Percentiles rank a stretch among this genome's conserved stretches.
These are phyloP conservation scores for Listrodromus nycthemerus DNA, from an alignment of 2,888 invertebrate species.

Conservation along the genomic window DNA sequence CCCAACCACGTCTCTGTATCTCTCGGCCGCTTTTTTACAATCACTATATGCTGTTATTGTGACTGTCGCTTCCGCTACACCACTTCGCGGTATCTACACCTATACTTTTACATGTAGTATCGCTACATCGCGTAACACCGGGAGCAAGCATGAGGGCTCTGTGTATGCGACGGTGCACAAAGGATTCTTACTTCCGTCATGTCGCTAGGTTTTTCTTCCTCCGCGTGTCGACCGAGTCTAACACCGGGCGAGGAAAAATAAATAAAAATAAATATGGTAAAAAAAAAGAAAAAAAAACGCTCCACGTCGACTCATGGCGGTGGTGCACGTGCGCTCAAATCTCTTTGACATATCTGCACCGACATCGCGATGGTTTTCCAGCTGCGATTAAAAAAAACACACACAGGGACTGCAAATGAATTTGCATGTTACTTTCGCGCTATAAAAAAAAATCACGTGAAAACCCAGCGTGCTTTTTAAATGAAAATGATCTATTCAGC, in stretches of 20 bases:
- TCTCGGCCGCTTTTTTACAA: constrained; percentile 25
- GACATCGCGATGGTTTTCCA: constrained; percentile 5
- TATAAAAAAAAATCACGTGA: too few relatives aligned
- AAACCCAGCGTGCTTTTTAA: too few relatives aligned
- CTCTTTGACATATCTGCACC: constrained; percentile 22
- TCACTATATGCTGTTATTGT: constrained; percentile 45
- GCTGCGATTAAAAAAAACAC: background rate
- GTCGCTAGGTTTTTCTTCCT: constrained; percentile 51
- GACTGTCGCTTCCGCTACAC: constrained; percentile 60
- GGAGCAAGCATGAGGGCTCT: constrained; percentile 17
- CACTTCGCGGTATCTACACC: constrained; percentile 28
- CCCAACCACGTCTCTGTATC: constrained; percentile 33
- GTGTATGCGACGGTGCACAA: constrained; percentile 58
- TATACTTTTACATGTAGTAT: constrained; percentile 27
- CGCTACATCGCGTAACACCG: constrained; percentile 58
- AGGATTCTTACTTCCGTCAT: constrained; percentile 65
- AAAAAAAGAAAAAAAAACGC: constrained; percentile 6
- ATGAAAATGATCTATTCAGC: too few relatives aligned
- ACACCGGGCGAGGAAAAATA: constrained; percentile 34
- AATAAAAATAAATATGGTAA: background rate
- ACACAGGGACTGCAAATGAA: background rate
- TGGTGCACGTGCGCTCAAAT: background rate
- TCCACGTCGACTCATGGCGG: background rate
- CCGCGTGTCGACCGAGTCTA: constrained; percentile 43
- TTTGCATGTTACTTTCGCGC: too few relatives aligned